Conservation (phyloP, 2,113 vertebrate species). For the Petroica traversi region DNA sequence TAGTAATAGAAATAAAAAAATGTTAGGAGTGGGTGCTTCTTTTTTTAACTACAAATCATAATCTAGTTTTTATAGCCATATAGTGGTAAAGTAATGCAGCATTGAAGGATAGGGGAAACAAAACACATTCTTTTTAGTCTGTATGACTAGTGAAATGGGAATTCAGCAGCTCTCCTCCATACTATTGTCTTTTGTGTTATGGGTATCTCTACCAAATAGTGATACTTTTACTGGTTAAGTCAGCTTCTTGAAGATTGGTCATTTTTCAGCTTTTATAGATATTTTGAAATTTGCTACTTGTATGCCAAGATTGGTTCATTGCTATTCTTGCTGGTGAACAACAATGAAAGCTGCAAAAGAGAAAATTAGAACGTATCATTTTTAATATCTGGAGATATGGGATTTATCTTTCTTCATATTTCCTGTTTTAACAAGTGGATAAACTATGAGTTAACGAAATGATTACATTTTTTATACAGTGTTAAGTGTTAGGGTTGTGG, state of each 20-base stretch:
- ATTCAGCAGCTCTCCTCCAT: background rate
- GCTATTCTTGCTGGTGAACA: too few species aligned
- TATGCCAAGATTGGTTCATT: too few species aligned
- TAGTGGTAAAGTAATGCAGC: background rate
- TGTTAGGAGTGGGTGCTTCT: background rate
- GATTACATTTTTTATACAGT: background rate
- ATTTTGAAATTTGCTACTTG: background rate
- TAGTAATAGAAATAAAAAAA: background rate
- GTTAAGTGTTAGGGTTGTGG: background rate
- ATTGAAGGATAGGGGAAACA: background rate
- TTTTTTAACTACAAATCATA: background rate
- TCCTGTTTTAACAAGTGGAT: background rate
- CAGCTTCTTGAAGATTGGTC: background rate
- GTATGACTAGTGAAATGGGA: background rate
- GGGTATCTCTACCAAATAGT: background rate
- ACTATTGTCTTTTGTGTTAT: background rate
- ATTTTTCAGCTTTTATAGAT: background rate
- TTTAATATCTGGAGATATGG: background rate
- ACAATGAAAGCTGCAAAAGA: background rate
- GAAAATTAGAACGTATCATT: background rate
- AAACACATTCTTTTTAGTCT: background rate
- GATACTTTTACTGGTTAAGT: background rate
- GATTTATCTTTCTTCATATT: background rate
- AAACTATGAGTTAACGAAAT: background rate
- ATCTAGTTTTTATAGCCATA: background rate